Evolutionary conservation across 2,888 invertebrate species (phyloP), one percentile per base, ranked within the genome.

Genomic region (Caenorhabditis zanzibari): DNA sequence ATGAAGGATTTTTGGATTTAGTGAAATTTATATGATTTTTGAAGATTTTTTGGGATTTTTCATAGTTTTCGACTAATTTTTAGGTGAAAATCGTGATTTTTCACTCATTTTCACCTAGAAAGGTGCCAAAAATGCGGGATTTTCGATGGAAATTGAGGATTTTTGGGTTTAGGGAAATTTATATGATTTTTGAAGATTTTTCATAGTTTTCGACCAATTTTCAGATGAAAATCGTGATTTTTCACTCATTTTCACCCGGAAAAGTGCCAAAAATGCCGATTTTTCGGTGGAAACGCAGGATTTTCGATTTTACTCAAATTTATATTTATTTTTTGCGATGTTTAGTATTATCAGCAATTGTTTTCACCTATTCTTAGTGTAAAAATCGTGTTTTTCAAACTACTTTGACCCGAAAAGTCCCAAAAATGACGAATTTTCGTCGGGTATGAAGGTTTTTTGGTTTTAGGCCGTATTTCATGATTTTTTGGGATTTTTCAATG

Each of bases 401-500:
- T 1, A 59, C 16, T 32, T 49, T 49, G 6, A 6, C 5, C 7
- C 19, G 19, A 49, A 49, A 49, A 19, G 12, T 0, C 7, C 7
- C 38, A 38, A 12, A 49, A 49, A 49, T 6, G n/a, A 2, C 2
- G 19, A 19, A 19, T 49, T 49, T 49, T 12, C 2, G 10, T 2
- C 10, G 12, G 12, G 10, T 10, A 38, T 32, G n/a, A 7, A 19
- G 7, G 10, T 9, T 44, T 44, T 44, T 44, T 44, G 44, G 5
- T 14, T 5, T 44, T n/a, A n/a, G n/a, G n/a, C n/a, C n/a, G n/a
- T 54, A 41, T 69, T 69, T 68, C 69, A 10, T 4, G 1, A 12
- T 22, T 32, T 49, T 52, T n/a, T 35, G 10, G n/a, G 5, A 35
- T 16, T 66, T 52, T 52, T 63, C 26, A 19, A 0, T n/a, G 1